These are phyloP conservation scores for Oncorhynchus masou DNA, from an alignment of 2,113 vertebrate species.

Conservation along the genomic window DNA sequence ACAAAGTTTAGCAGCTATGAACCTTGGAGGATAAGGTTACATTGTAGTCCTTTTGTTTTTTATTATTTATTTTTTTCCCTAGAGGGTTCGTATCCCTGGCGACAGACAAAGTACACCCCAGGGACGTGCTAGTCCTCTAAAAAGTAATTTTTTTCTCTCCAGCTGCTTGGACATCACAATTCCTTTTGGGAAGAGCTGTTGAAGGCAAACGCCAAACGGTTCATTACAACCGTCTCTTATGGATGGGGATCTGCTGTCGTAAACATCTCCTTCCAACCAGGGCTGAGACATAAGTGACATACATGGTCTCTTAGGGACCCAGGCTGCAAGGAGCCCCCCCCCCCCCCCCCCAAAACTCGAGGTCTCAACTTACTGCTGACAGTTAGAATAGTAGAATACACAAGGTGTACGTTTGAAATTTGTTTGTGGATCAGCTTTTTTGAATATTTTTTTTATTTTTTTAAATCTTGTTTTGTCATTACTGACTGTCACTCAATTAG, in stretches of 20 bases:
- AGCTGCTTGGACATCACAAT: neutral
- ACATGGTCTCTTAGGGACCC: too few species aligned
- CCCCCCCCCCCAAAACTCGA: too few species aligned
- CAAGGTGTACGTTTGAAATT: too few species aligned
- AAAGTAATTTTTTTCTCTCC: neutral
- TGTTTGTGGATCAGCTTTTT: too few species aligned
- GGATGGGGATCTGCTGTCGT: neutral
- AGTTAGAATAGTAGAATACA: too few species aligned
- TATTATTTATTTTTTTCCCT: slow-evolving; percentile 54
- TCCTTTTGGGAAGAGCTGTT: neutral
- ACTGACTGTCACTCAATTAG: too few species aligned
- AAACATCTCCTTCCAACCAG: neutral
- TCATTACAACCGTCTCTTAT: neutral
- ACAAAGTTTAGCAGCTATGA: slow-evolving; percentile 54
- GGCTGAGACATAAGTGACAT: too few species aligned
- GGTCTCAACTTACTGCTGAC: too few species aligned
- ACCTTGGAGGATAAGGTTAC: slow-evolving; percentile 54
- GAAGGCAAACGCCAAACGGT: neutral
- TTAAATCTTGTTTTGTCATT: too few species aligned
- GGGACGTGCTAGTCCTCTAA: slow-evolving; percentile 31
- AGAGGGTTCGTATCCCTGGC: slow-evolving; percentile 28
- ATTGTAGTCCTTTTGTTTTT: slow-evolving; percentile 62
- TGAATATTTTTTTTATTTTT: too few species aligned
- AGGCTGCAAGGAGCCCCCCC: too few species aligned
- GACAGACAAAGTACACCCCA: slow-evolving; percentile 10